These are phyloP conservation scores for Acridotheres tristis DNA, from an alignment of 2,797 vertebrate species.

Conservation along the genomic window DNA sequence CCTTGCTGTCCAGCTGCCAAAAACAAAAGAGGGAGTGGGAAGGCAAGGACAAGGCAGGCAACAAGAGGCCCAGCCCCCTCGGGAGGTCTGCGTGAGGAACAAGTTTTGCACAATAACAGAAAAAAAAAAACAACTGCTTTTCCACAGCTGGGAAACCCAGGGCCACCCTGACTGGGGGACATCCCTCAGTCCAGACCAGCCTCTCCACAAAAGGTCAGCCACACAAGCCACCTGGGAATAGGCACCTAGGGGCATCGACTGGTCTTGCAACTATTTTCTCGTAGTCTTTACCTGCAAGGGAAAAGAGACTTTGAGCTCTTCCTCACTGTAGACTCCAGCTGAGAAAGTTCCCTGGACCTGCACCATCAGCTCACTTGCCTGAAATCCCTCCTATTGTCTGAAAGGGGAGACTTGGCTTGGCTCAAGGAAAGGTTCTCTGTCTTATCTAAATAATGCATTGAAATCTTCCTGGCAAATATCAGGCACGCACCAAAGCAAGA, in stretches of 20 bases:
- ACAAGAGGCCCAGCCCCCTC: background rate
- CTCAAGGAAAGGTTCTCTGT: background rate
- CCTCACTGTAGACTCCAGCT: background rate
- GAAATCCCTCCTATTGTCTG: background rate
- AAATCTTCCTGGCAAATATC: slow-evolving; percentile 19
- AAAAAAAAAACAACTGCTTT: background rate
- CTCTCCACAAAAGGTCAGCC: background rate
- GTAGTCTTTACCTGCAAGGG: background rate
- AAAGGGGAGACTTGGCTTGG: background rate
- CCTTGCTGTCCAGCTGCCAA: slow-evolving; percentile 7
- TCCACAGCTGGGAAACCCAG: background rate
- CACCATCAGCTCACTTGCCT: background rate
- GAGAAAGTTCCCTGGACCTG: background rate
- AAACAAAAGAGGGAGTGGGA: background rate
- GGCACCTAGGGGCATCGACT: accelerated
- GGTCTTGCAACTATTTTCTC: accelerated
- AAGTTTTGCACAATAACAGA: accelerated
- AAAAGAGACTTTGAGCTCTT: background rate
- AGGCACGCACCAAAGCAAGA: background rate
- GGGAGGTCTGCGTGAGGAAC: background rate
- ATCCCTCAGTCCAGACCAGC: background rate
- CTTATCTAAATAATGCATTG: slow-evolving; percentile 27
- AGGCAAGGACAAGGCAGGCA: background rate
- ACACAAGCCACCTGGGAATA: accelerated
- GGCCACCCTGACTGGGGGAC: background rate